phyloP scores from a whole-genome alignment of 2,113 vertebrate genomes.

The Hemiprocne comata region DNA sequence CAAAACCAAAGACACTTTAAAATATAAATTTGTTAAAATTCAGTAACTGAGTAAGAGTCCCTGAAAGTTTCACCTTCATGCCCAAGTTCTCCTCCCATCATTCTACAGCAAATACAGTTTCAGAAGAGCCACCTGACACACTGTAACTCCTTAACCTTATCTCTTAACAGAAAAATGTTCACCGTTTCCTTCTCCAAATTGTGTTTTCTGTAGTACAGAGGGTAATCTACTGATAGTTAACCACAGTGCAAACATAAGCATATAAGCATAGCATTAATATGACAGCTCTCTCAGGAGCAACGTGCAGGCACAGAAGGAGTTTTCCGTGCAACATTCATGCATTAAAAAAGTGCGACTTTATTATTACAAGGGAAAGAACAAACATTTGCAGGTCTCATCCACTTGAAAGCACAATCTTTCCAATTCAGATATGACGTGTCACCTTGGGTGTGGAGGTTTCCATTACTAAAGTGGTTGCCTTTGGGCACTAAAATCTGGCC shows the following conservation, averaged over 20 bases:
- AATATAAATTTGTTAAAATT: not conserved
- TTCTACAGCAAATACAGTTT: not conserved
- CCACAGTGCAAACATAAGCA: not conserved
- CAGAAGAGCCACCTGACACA: not conserved
- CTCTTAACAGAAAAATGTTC: not conserved
- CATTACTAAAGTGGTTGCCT: not conserved
- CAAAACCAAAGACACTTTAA: not conserved
- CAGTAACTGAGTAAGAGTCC: not conserved
- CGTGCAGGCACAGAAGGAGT: not conserved
- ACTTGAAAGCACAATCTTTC: not conserved
- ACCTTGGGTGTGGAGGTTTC: not conserved
- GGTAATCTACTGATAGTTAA: not conserved
- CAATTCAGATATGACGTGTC: not conserved
- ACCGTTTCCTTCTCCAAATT: not conserved
- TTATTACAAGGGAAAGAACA: not conserved
- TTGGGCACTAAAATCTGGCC: no score
- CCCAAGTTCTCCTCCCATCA: rapidly evolving
- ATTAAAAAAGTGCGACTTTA: not conserved
- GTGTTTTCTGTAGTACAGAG: not conserved
- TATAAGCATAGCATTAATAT: not conserved
- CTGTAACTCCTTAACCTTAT: not conserved
- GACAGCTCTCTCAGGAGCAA: not conserved
- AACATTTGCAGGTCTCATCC: rapidly evolving
- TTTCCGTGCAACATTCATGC: not conserved
- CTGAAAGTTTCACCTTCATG: not conserved